These are phyloP conservation scores for Oligia strigilis DNA, from an alignment of 2,888 invertebrate species.

Conservation along the genomic window DNA sequence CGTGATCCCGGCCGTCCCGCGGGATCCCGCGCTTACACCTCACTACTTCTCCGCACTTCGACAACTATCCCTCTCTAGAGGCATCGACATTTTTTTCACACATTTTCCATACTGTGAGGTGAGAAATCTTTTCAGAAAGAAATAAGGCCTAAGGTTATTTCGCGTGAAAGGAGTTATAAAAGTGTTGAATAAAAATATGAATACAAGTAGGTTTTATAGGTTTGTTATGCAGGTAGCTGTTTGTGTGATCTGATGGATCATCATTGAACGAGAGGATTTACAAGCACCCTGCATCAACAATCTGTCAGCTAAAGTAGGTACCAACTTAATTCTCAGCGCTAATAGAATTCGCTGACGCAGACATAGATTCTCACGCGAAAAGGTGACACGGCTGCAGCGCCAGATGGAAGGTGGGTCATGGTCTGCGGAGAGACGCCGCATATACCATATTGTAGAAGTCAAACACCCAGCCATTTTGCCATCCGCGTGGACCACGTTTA, in stretches of 20 bases:
- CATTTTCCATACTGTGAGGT: conserved; percentile 4
- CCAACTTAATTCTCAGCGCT: not conserved
- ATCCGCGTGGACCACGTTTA: not conserved
- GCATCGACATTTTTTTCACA: conserved; percentile 10
- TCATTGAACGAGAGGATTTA: not conserved
- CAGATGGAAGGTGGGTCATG: not conserved
- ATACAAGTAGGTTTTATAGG: not conserved
- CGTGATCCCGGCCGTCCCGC: conserved; percentile 44
- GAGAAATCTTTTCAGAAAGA: conserved; percentile 21
- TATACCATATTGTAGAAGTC: not conserved
- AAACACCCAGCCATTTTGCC: not conserved
- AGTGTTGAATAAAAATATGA: conserved; percentile 17
- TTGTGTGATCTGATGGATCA: not conserved
- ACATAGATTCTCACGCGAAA: not conserved
- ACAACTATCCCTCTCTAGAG: conserved; percentile 51
- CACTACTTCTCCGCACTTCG: conserved; percentile 42
- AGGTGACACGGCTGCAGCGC: not conserved
- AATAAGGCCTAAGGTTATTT: conserved; percentile 7
- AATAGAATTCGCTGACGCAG: not conserved
- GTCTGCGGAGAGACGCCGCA: not conserved
- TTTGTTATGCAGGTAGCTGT: not conserved
- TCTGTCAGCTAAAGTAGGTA: not conserved
- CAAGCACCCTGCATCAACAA: not conserved
- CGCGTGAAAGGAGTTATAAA: conserved; percentile 4
- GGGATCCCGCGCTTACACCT: conserved; percentile 36